Evolutionary conservation across 2,888 invertebrate genomes (phyloP).

Genomic region (Anorthoa munda): DNA sequence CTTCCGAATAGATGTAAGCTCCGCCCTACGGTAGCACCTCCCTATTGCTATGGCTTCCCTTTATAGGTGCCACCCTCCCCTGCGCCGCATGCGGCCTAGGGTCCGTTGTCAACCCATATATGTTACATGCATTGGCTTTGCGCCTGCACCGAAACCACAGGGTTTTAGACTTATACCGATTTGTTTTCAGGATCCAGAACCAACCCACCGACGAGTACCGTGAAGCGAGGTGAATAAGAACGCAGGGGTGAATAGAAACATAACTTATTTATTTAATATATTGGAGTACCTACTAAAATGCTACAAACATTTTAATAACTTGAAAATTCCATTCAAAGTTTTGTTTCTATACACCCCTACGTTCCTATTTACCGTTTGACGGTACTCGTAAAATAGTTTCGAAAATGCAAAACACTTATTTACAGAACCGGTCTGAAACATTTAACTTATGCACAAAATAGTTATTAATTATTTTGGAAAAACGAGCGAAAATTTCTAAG

Average conservation of each 20-base stretch:
- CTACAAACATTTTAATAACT: too few relatives aligned
- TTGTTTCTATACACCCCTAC: too few relatives aligned
- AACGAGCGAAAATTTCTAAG: too few relatives aligned
- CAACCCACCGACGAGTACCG: not conserved
- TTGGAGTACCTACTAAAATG: too few relatives aligned
- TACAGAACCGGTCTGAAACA: not conserved
- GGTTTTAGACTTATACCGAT: not conserved
- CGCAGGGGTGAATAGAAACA: too few relatives aligned
- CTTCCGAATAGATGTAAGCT: conserved; percentile 14
- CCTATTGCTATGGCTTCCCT: conserved; percentile 18
- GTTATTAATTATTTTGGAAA: not conserved
- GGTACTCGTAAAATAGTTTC: too few relatives aligned
- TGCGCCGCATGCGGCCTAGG: not conserved
- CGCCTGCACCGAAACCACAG: not conserved
- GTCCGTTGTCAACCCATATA: not conserved
- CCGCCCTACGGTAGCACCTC: conserved; percentile 34
- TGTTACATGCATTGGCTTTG: not conserved
- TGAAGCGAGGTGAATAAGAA: too few relatives aligned
- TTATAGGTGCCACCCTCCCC: not conserved
- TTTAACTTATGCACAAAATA: not conserved
- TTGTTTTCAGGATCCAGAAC: not conserved
- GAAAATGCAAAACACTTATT: not conserved
- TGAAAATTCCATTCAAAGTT: too few relatives aligned
- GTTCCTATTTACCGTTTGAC: too few relatives aligned
- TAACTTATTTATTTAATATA: too few relatives aligned